Evolutionary conservation across 1,140 invertebrate genomes (phyloP), one percentile per base, ranked within the genome.

Genomic region (Cydia pomonella): DNA sequence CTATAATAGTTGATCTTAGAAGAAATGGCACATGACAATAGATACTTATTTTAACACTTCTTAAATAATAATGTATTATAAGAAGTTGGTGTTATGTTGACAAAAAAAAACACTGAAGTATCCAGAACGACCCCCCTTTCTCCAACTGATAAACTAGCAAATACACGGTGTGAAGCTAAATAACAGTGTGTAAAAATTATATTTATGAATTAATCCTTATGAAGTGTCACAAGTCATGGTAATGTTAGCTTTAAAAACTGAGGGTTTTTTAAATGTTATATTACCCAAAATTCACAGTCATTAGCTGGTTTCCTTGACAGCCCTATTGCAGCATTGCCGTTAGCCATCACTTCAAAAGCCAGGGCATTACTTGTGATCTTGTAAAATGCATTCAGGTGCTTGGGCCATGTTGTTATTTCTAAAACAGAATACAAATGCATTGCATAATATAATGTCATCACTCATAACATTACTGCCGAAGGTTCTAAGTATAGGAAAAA

Each of bases 401-500:
- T 74, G 6, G 73, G 73, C 73, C 73, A 74, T 64, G 62, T 74
- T 53, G 73, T 74, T 23, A 74, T 16, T 13, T 44, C 73, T 74
- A 27, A 29, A 66, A 50, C 72, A 27, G n/a, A 41, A 41, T 25
- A 38, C 9, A 13, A 47, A 13, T 23, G 33, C n/a, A 76, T 16
- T 12, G 13, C 7, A 63, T 16, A 38, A 63, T 16, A 38, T 59
- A 7, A 59, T 1, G 21, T 59, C 7, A 23, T 59, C 53, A 23
- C 6, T 59, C 7, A 23, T 59, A 18, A 23, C 6, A 23, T 23
- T 59, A 50, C 41, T 44, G 16, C 13, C 12, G 13, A 44, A 2
- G 41, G 0, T 44, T 44, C 41, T 16, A 44, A 12, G 41, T 38
- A 38, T 38, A 38, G 0, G 0, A 9, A 38, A 33, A 53, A 53